A percentile compares a stretch with the other conserved stretches of the same genome.
phyloP scores from a whole-genome alignment of 2,888 invertebrate genomes.

The Eupithecia vulgata region DNA sequence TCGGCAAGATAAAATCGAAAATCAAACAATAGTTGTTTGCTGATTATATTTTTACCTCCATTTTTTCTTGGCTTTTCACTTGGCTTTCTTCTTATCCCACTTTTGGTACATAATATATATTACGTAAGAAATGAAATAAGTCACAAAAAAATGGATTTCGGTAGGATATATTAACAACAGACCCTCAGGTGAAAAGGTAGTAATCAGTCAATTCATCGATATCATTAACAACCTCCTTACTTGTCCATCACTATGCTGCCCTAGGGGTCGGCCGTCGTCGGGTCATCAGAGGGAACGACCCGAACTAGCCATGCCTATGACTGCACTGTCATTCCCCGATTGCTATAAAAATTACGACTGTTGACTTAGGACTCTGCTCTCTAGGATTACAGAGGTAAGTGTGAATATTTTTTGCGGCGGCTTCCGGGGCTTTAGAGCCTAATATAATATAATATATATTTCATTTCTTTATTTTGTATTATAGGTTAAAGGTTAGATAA shows the following conservation, averaged over 20 bases:
- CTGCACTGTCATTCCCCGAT: slow-evolving; percentile 60
- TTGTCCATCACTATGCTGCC: slow-evolving; percentile 53
- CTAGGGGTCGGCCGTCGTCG: slow-evolving; percentile 66
- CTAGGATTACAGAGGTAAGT: slow-evolving; percentile 12
- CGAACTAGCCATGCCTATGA: slow-evolving; percentile 66
- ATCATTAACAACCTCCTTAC: slow-evolving; percentile 28
- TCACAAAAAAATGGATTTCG: too few relatives aligned
- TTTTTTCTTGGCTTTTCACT: too few relatives aligned
- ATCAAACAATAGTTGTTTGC: not conserved
- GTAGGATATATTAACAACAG: too few relatives aligned
- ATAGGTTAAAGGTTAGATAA: not conserved
- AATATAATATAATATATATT: too few relatives aligned
- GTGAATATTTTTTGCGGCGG: slow-evolving; percentile 12
- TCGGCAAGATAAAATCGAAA: not conserved
- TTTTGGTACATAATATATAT: not conserved
- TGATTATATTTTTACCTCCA: too few relatives aligned
- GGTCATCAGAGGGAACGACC: slow-evolving; percentile 71
- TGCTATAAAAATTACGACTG: slow-evolving; percentile 53
- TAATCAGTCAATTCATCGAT: slow-evolving; percentile 29
- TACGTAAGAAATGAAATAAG: too few relatives aligned
- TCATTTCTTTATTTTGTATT: not conserved
- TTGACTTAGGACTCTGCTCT: slow-evolving; percentile 36
- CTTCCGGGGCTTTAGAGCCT: not conserved
- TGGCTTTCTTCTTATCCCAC: not conserved
- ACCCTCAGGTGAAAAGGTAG: not conserved